Conservation (phyloP, 2,113 vertebrate species). For the Cricetomys ansorgei region DNA sequence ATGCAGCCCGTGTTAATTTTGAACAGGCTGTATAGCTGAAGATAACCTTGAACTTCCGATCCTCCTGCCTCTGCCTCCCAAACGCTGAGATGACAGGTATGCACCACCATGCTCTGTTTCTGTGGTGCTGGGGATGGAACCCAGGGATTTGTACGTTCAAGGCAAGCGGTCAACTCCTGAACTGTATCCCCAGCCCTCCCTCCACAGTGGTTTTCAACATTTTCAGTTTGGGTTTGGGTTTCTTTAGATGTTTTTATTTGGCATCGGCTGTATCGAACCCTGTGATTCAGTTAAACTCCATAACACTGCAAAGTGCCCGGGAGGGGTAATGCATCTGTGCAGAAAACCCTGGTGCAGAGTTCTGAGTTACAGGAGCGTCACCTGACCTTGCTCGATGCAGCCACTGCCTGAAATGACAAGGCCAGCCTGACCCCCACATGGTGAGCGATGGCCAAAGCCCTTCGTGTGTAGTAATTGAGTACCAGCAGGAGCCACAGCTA, state of each 20-base stretch:
- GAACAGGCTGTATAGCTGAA: neutral
- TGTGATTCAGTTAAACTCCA: neutral
- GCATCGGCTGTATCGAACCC: neutral
- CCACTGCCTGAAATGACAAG: constrained; percentile 12
- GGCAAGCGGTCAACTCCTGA: neutral
- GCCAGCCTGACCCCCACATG: neutral
- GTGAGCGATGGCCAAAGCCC: neutral
- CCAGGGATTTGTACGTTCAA: neutral
- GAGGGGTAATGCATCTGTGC: neutral
- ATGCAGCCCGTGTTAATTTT: neutral
- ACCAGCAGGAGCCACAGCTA: neutral
- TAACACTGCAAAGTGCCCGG: neutral
- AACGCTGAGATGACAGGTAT: neutral
- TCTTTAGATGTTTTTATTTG: neutral
- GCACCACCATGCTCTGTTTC: neutral
- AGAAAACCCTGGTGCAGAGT: neutral
- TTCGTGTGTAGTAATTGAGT: neutral
- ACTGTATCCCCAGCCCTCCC: neutral
- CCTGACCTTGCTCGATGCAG: neutral
- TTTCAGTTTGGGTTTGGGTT: neutral
- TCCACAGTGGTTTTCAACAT: neutral
- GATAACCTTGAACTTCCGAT: neutral
- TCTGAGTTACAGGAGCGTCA: neutral
- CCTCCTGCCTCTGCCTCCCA: neutral
- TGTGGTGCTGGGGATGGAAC: neutral